Evolutionary conservation across 2,888 invertebrate species (phyloP), one percentile per base, ranked within the genome.

Genomic region (Eupeodes luniger): DNA sequence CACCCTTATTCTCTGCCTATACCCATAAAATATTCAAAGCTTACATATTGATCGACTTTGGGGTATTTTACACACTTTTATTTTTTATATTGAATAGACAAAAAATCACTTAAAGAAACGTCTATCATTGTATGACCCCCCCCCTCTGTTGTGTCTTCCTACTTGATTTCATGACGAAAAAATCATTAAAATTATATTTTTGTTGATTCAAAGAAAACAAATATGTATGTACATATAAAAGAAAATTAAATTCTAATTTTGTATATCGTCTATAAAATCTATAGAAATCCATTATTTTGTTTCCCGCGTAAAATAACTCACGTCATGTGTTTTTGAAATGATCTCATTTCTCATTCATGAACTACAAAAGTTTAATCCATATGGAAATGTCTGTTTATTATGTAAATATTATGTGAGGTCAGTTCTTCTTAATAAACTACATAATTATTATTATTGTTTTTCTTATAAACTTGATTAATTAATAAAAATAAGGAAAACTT

Each of bases 191-290:
- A 6, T 19, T 57, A 14, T 57, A 57, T 57, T 34, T 57, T 27
- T 57, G 57, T 34, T 34, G 14, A 57, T 27, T 27, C 27, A 14
- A 27, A 14, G 55, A 57, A 57, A 57, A 34, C 47, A 47, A 44
- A 64, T 3, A 27, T 3, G 3, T 27, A 3, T 2, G 2, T 27
- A 27, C 1, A 27, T 27, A 27, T 27, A 34, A 36, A 4, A 4
- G 16, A n/a, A 34, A 34, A 51, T 34, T n/a, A 44, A 67, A 67
- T 34, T 51, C 49, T 67, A 51, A 51, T 34, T 67, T 67, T 51
- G n/a, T 66, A 4, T 51, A 11, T 2, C 1, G 34, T 34, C 66
- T 5, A 67, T 67, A n/a, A 67, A 67, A 67, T 49, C 49, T 34
- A 34, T 51, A 2, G 27, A 67, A 67, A 51, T 51, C 10, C 51